Percentiles rank a stretch among this genome's conserved stretches.
Evolutionary conservation across 2,797 vertebrate species (phyloP).

Genomic region (Takifugu ocellatus): DNA sequence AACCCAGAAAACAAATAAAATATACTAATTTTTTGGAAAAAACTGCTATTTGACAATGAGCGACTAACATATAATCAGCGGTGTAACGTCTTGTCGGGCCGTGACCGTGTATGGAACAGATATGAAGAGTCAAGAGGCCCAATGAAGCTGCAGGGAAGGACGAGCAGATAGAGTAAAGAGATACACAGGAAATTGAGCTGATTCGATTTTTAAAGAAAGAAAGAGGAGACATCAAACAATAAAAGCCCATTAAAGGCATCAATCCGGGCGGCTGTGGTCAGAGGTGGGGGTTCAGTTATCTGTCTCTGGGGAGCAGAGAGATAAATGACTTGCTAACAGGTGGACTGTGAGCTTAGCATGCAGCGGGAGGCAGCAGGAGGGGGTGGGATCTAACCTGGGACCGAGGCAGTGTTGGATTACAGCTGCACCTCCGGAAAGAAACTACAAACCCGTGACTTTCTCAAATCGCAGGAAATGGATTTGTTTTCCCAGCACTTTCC

Average conservation of each 20-base stretch:
- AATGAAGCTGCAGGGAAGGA: conserved; percentile 3
- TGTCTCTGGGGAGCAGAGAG: conserved; percentile 41
- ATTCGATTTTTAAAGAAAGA: conserved; percentile 25
- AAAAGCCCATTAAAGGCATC: conserved; percentile 45
- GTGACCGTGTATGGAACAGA: conserved; percentile 4
- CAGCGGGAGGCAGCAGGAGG: conserved; percentile 9
- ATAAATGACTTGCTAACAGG: conserved; percentile 73
- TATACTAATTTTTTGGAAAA: not conserved
- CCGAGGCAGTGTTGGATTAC: conserved; percentile 56
- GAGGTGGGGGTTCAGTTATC: conserved; percentile 49
- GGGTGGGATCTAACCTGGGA: conserved; percentile 51
- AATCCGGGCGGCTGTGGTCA: conserved; percentile 34
- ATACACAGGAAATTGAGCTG: conserved; percentile 5
- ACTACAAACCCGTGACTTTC: conserved; percentile 44
- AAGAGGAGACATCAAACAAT: conserved; percentile 39
- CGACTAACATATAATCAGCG: too few species aligned
- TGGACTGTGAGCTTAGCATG: conserved; percentile 48
- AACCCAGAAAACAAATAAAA: conserved; percentile 11
- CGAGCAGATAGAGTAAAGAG: conserved; percentile 16
- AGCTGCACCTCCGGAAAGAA: conserved; percentile 52
- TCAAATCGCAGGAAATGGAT: conserved; percentile 50
- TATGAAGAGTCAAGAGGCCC: not conserved
- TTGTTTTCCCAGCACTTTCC: conserved; percentile 49
- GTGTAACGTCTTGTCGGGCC: not conserved
- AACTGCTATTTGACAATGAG: too few species aligned